Evolutionary conservation across 2,888 invertebrate genomes (phyloP).

Genomic region (Elmis aenea): DNA sequence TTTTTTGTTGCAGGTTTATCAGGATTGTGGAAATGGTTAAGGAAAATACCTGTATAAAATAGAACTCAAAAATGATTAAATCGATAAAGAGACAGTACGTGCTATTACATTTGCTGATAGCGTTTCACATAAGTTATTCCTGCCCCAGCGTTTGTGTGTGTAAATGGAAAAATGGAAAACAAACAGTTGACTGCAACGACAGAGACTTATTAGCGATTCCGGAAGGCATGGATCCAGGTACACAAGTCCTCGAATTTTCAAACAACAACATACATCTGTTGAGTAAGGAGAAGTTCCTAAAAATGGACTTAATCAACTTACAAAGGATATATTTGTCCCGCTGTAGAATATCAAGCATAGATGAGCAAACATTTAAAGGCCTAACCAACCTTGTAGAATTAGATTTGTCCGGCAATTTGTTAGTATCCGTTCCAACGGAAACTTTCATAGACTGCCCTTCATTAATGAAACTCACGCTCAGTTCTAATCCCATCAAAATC

Average conservation of each 20-base stretch:
- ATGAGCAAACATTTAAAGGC: constrained; percentile 75
- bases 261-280: constrained; percentile 77
- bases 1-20: too few species aligned
- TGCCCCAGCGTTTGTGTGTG: constrained; percentile 79
- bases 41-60: too few species aligned
- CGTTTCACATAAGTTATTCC: constrained; percentile 39
- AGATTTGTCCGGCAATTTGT: constrained; percentile 76
- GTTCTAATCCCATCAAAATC: constrained; percentile 74
- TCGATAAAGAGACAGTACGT: constrained; percentile 18
- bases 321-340: constrained; percentile 79
- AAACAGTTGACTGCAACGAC: constrained; percentile 81
- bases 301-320: constrained; percentile 74
- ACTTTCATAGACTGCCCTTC: constrained; percentile 74
- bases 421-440: constrained; percentile 71
- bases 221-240: constrained; percentile 72
- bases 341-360: constrained; percentile 73
- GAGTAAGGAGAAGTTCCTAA: constrained; percentile 72
- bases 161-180: constrained; percentile 91
- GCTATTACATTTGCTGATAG: constrained; percentile 18
- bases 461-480: constrained; percentile 76
- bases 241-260: constrained; percentile 81
- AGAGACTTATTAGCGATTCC: constrained; percentile 73
- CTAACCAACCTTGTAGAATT: constrained; percentile 83
- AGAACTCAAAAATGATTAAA: constrained; percentile 21
- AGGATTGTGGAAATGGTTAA: too few species aligned